These are phyloP conservation scores for Machaerirhynchus nigripectus DNA, from an alignment of 2,113 vertebrate species.

Conservation along the genomic window DNA sequence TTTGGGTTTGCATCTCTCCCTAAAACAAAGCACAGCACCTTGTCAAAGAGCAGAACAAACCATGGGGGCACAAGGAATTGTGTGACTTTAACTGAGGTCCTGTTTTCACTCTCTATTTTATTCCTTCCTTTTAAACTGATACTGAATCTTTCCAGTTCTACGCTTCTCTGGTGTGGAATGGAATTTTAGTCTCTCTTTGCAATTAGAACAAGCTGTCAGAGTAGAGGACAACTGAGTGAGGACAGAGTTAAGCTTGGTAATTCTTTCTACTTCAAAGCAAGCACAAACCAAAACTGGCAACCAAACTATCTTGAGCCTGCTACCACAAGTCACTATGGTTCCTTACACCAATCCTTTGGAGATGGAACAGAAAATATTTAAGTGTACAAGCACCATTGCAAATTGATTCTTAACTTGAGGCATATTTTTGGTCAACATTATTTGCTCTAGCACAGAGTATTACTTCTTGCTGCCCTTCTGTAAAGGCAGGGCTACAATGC, in stretches of 20 bases:
- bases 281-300: neutral
- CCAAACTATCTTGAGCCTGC: neutral
- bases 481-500: neutral
- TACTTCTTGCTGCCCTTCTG: neutral
- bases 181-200: neutral
- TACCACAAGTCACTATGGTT: neutral
- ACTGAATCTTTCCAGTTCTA: neutral
- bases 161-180: neutral
- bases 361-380: neutral
- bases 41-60: neutral
- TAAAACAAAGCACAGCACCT: conserved; percentile 58
- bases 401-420: neutral
- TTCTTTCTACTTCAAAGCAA: neutral
- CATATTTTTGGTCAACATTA: neutral
- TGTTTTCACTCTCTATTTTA: neutral
- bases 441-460: neutral
- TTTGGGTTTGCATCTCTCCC: conserved; percentile 89
- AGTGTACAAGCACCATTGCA: neutral
- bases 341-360: neutral
- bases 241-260: neutral
- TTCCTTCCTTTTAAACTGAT: neutral
- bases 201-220: neutral
- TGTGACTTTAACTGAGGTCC: neutral
- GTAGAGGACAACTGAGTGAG: neutral
- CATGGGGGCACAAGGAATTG: accelerated